Percentiles rank a stretch among this genome's conserved stretches.
Conservation (phyloP, 1,140 invertebrate genomes). For the Globodera rostochiensis region DNA sequence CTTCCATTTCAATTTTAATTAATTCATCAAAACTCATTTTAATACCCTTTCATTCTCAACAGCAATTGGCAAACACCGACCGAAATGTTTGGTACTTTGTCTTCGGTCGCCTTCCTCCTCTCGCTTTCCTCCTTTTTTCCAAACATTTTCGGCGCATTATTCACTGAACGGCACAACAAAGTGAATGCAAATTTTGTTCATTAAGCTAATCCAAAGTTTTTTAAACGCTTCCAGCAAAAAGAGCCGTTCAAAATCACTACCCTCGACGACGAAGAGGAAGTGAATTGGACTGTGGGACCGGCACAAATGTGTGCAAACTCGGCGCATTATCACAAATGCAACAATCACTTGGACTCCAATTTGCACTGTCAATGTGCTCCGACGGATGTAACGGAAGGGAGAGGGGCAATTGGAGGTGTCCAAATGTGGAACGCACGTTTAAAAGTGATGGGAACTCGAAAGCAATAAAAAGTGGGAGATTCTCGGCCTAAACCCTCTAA, state of each 20-base stretch:
- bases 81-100: too few species aligned
- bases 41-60: not conserved
- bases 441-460: too few species aligned
- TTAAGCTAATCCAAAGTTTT: too few species aligned
- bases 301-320: constrained; percentile 3
- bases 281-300: not conserved
- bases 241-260: too few species aligned
- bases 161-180: too few species aligned
- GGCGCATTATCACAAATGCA: not conserved
- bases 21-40: too few species aligned
- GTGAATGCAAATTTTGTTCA: too few species aligned
- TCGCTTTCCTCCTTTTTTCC: too few species aligned
- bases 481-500: not conserved
- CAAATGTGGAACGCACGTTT: not conserved
- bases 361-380: not conserved
- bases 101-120: too few species aligned
- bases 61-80: not conserved
- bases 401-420: not conserved
- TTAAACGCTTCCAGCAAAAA: too few species aligned
- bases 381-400: not conserved
- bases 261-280: not conserved
- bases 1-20: too few species aligned
- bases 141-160: too few species aligned
- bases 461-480: not conserved
- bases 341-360: not conserved